phyloP scores from a whole-genome alignment of 2,797 vertebrate species.

The Danionella dracula region DNA sequence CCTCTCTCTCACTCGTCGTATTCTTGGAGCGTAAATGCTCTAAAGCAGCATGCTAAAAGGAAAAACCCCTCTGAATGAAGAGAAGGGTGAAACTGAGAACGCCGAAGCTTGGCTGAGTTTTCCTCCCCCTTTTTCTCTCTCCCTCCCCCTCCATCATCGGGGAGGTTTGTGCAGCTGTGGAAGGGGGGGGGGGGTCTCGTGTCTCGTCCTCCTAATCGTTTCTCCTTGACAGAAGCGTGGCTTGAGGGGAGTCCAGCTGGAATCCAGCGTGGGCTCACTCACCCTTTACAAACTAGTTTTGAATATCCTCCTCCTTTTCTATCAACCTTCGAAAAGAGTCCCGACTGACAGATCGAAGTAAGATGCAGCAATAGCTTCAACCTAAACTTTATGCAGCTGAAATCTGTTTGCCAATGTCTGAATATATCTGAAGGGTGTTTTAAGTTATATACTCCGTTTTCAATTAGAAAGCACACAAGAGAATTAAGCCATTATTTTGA shows the following conservation, averaged over 20 bases:
- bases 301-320: constrained; percentile 5
- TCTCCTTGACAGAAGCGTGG: constrained; percentile 37
- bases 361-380: neutral
- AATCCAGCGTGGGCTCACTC: constrained; percentile 10
- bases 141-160: constrained; percentile 28
- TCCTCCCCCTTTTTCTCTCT: constrained; percentile 21
- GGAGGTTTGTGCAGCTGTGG: constrained; percentile 27
- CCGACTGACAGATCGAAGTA: no score
- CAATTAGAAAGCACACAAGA: neutral
- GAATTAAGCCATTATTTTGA: neutral
- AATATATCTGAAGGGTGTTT: neutral
- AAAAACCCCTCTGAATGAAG: constrained; percentile 37
- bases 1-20: constrained; percentile 3
- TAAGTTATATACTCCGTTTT: neutral
- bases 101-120: constrained; percentile 33
- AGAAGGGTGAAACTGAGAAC: constrained; percentile 27
- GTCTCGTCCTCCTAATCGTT: constrained; percentile 34
- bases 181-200: neutral
- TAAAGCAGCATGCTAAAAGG: constrained; percentile 15
- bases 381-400: neutral
- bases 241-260: constrained; percentile 35
- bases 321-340: no score
- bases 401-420: neutral
- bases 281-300: constrained; percentile 15
- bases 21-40: constrained; percentile 9